Percentiles rank a stretch among this genome's conserved stretches.
Conservation (phyloP, 2,797 vertebrate species). For the Peromyscus aztecus region DNA sequence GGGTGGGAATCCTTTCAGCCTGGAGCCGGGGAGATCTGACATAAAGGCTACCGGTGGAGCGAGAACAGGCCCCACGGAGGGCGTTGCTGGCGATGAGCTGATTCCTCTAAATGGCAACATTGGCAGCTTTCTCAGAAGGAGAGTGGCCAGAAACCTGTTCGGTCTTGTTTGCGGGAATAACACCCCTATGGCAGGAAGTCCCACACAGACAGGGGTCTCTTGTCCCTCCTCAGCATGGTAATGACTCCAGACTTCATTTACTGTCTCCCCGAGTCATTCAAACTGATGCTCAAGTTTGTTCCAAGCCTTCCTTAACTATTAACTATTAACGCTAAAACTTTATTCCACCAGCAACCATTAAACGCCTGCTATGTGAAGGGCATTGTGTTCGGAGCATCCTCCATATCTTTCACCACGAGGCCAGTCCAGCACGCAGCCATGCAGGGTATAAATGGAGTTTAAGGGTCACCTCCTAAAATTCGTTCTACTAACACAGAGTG, state of each 20-base stretch:
- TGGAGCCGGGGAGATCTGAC: background rate
- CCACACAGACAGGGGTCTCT: background rate
- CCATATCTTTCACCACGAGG: background rate
- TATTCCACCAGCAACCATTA: constrained; percentile 12
- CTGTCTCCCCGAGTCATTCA: background rate
- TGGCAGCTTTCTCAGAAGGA: background rate
- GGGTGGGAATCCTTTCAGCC: constrained; percentile 70
- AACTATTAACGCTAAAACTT: constrained; percentile 38
- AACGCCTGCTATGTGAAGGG: background rate
- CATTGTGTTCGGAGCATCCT: background rate
- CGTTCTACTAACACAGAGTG: background rate
- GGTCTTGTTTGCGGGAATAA: background rate
- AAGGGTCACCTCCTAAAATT: constrained; percentile 38
- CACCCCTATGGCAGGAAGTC: background rate
- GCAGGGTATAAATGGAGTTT: background rate
- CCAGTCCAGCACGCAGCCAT: background rate
- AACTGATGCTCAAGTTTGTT: constrained; percentile 46
- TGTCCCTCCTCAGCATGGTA: background rate
- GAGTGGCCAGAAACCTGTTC: background rate
- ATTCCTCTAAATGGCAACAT: background rate
- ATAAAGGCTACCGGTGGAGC: background rate
- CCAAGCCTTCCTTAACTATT: background rate
- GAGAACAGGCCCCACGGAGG: rapidly evolving
- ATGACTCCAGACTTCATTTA: background rate
- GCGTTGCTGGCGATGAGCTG: background rate